phyloP scores from a whole-genome alignment of 1,140 invertebrate genomes.

The Drosophila arizonae region DNA sequence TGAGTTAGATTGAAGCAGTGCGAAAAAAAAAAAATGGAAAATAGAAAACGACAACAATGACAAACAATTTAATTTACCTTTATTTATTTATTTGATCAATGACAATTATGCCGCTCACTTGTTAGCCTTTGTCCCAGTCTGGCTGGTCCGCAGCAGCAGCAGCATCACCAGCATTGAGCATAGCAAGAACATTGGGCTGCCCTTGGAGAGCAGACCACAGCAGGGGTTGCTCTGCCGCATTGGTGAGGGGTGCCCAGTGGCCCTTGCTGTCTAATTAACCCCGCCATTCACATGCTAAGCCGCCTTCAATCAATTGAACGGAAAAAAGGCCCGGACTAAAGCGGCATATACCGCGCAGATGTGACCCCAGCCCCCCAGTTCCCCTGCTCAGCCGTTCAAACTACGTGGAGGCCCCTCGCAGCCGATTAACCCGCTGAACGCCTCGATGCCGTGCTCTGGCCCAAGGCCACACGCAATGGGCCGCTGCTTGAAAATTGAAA shows the following conservation, averaged over 20 bases:
- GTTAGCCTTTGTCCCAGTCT: slow-evolving; percentile 26
- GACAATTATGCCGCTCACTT: slow-evolving; percentile 19
- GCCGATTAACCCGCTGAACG: too few relatives aligned
- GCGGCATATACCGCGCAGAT: neutral
- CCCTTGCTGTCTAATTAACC: slow-evolving; percentile 63
- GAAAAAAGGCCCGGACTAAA: neutral
- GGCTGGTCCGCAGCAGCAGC: slow-evolving; percentile 12
- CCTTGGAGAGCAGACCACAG: slow-evolving; percentile 6
- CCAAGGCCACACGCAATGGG: slow-evolving; percentile 41
- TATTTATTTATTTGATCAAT: slow-evolving; percentile 48
- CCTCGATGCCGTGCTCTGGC: neutral
- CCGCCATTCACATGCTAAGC: slow-evolving; percentile 61
- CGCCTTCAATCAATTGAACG: slow-evolving; percentile 65
- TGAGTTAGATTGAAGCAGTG: neutral
- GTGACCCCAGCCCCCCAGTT: too few relatives aligned
- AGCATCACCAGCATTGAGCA: slow-evolving; percentile 8
- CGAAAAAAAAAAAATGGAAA: neutral
- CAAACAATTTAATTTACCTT: slow-evolving; percentile 43
- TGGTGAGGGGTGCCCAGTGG: slow-evolving; percentile 11
- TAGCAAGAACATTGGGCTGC: neutral
- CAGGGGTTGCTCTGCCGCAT: slow-evolving; percentile 5
- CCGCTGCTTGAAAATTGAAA: slow-evolving; percentile 38
- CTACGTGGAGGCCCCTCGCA: too few relatives aligned
- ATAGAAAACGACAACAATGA: slow-evolving; percentile 20
- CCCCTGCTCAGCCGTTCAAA: too few relatives aligned